These are phyloP conservation scores for Zoanthus solanderi DNA, from an alignment of 92 coral and sea anemone genomes.

Conservation along the genomic window DNA sequence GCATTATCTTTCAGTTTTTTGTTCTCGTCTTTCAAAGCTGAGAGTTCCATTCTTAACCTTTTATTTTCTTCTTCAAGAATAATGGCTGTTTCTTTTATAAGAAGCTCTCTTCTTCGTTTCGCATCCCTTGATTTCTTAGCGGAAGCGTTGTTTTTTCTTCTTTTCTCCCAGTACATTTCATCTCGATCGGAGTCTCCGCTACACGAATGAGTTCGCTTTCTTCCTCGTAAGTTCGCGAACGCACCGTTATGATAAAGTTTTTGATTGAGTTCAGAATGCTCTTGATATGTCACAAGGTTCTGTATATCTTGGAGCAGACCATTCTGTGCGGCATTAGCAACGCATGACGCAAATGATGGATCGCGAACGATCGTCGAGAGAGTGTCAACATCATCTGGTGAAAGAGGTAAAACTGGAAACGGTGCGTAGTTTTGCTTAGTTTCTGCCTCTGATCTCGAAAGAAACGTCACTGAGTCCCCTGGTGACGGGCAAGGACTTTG, in stretches of 20 bases:
- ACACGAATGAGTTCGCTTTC: conserved; percentile 30
- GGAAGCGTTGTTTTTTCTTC: conserved; percentile 40
- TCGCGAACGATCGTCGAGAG: conserved; percentile 40
- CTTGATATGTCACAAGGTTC: conserved; percentile 7
- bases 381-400: conserved; percentile 41
- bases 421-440: not conserved
- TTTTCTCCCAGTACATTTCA: conserved; percentile 39
- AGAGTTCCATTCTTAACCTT: conserved; percentile 34
- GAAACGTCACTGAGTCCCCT: conserved; percentile 1
- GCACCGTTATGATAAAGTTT: not conserved
- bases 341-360: conserved; percentile 42
- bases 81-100: conserved; percentile 30
- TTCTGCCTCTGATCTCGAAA: conserved; percentile 21
- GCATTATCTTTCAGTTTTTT: conserved; percentile 31
- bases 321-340: conserved; percentile 23
- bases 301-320: conserved; percentile 29
- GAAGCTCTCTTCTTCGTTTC: conserved; percentile 34
- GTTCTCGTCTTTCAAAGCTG: conserved; percentile 28
- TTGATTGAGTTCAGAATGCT: not conserved
- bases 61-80: conserved; percentile 35
- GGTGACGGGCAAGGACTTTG: conserved; percentile 37
- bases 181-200: conserved; percentile 20
- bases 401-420: conserved; percentile 29
- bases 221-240: conserved; percentile 5
- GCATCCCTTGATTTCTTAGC: conserved; percentile 48